phyloP scores from a whole-genome alignment of 64 coral and sea anemone genomes.

The Montipora efflorescens region DNA sequence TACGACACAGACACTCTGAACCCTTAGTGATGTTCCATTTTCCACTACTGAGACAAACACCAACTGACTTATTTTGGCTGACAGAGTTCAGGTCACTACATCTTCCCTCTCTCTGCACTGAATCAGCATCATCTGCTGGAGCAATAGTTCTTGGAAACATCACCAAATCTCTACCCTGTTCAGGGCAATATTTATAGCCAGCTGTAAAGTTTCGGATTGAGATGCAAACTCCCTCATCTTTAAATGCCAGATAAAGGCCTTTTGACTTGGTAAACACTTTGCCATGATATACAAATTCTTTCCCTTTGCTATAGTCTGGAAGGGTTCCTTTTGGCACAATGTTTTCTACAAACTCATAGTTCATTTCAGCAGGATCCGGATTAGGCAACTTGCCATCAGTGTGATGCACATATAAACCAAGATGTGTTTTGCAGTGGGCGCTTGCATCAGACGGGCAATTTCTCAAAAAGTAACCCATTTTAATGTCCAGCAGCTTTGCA shows the following conservation, averaged over 20 bases:
- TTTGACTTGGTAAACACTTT: background rate
- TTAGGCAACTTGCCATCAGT: background rate
- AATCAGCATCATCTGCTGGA: slow-evolving; percentile 8
- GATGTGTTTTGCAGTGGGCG: slow-evolving; percentile 22
- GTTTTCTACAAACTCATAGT: too few species aligned
- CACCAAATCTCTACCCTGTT: slow-evolving; percentile 24
- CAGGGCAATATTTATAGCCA: slow-evolving; percentile 40
- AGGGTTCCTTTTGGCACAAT: background rate
- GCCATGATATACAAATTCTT: background rate
- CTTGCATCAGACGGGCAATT: background rate
- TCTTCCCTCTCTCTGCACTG: background rate
- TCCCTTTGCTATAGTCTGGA: background rate
- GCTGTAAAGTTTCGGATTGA: background rate
- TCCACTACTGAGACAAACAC: slow-evolving; percentile 50
- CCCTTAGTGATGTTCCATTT: slow-evolving; percentile 48
- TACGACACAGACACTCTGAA: slow-evolving; percentile 12
- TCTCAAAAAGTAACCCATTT: background rate
- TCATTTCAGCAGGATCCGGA: too few species aligned
- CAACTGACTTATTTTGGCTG: background rate
- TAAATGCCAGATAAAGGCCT: slow-evolving; percentile 35
- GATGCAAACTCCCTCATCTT: slow-evolving; percentile 43
- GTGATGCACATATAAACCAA: slow-evolving; percentile 37
- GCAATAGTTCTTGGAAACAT: slow-evolving; percentile 37
- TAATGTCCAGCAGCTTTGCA: slow-evolving; percentile 30
- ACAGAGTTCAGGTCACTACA: slow-evolving; percentile 17